Evolutionary conservation across 2,113 vertebrate species (phyloP).

Genomic region (Cyprinodon tularosa): DNA sequence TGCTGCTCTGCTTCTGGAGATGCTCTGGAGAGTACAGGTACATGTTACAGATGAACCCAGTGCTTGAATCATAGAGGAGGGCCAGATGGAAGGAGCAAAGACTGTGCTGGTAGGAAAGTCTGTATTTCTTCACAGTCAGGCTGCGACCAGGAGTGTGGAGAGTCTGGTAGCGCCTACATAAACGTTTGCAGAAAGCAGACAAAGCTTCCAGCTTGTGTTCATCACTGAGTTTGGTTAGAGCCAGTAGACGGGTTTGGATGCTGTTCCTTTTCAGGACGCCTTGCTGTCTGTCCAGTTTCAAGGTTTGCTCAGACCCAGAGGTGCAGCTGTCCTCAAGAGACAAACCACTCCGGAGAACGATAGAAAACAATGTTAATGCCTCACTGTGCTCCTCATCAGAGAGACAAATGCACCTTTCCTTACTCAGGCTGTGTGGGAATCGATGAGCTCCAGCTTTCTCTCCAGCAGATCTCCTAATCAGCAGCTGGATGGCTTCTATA

Average conservation of each 20-base stretch:
- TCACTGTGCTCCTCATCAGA: conserved; percentile 60
- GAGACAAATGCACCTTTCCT: conserved; percentile 32
- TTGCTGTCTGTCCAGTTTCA: conserved; percentile 60
- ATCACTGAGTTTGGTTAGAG: conserved; percentile 54
- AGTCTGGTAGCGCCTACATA: conserved; percentile 51
- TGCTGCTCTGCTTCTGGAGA: conserved; percentile 54
- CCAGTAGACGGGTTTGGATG: conserved; percentile 60
- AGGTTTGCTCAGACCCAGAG: conserved; percentile 29
- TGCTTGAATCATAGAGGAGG: conserved; percentile 65
- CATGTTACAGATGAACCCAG: conserved; percentile 75
- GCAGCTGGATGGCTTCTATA: conserved; percentile 48
- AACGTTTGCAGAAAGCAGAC: conserved; percentile 54
- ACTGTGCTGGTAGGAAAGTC: conserved; percentile 45
- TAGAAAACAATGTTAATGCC: conserved; percentile 62
- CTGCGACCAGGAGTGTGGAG: conserved; percentile 44
- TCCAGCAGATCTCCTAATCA: conserved; percentile 47
- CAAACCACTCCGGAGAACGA: conserved; percentile 65
- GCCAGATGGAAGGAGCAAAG: conserved; percentile 57
- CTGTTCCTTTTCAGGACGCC: conserved; percentile 62
- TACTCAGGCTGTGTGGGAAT: conserved; percentile 30
- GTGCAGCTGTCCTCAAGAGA: conserved; percentile 35
- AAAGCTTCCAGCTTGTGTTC: conserved; percentile 65
- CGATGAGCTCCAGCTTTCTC: conserved; percentile 29
- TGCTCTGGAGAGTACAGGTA: conserved; percentile 63
- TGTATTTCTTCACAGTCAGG: conserved; percentile 73